These are phyloP conservation scores for Drosophila greeni DNA, from an alignment of 2,888 invertebrate genomes.

Conservation along the genomic window DNA sequence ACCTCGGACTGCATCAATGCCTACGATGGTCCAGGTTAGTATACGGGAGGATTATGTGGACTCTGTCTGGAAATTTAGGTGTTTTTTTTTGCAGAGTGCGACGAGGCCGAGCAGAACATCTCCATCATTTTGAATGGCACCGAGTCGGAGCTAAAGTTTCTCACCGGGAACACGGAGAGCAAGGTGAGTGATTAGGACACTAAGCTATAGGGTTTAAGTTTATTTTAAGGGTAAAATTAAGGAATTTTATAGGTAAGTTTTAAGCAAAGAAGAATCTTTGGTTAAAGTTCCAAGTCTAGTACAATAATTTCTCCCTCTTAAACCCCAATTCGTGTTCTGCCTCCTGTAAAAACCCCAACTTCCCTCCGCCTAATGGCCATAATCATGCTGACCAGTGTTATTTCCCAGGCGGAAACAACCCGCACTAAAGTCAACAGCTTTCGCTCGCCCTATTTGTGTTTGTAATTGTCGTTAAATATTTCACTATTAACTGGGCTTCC, in stretches of 20 bases:
- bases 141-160: constrained; percentile 94
- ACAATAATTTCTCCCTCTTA: not conserved
- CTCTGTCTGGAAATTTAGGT: not conserved
- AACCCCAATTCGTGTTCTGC: not conserved
- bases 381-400: constrained; percentile 10
- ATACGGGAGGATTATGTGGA: constrained; percentile 51
- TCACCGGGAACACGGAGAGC: constrained; percentile 80
- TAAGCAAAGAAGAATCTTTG: too few species aligned
- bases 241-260: too few species aligned
- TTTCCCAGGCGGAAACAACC: constrained; percentile 13
- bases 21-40: constrained; percentile 90
- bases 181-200: constrained; percentile 72
- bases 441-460: constrained; percentile 32
- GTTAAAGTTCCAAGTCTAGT: too few species aligned
- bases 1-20: constrained; percentile 96
- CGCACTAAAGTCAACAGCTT: constrained; percentile 13
- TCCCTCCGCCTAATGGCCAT: not conserved
- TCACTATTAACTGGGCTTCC: constrained; percentile 44
- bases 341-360: not conserved
- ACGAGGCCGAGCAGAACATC: constrained; percentile 89
- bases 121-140: constrained; percentile 95
- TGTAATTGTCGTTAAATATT: constrained; percentile 65
- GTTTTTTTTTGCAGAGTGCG: constrained; percentile 81
- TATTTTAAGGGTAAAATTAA: too few species aligned
- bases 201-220: not conserved